Base-by-base conservation (phyloP, 2,113 vertebrate species). In the Nestor notabilis region DNA sequence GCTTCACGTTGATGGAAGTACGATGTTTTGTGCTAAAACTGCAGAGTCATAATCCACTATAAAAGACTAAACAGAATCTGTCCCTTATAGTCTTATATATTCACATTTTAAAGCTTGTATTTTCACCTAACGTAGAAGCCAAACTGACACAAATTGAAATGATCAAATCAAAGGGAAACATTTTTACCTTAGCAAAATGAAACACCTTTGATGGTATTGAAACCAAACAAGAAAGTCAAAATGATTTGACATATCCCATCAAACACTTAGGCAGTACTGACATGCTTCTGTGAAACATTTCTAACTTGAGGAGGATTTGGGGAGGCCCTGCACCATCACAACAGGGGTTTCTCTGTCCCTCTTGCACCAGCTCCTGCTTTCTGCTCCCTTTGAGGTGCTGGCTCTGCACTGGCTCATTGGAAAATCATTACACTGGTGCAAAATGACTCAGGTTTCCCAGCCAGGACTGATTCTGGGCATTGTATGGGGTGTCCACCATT, bases 121-220 rank as follows among this genome's bases (percentile, higher is more conserved):
- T 92, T 79, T 83, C 76, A 29, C 46, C 75, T 80, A 74, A 70
- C 55, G 80, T 76, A 81, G 89, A 93, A 90, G 43, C 35, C 23
- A 12, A 78, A 90, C 53, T 63, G 75, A 92, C 39, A 78, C 50
- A 90, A 92, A 93, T 29, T 60, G 65, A 91, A 90, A 90, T 37
- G 8, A 93, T 92, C 69, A 86, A 95, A 93, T 94, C 88, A 77
- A 92, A 95, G 69, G 33, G 65, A 95, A 95, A 89, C 55, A 41
- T 78, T 96, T 96, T 93, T 78, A 78, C 71, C 69, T 92, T 49
- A 71, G 58, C 60, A 64, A 84, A 95, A 94, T 55, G 50, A 91
- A 95, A 89, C 60, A 84, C 60, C 83, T 96, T 93, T 92, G 94
- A 93, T 92, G 89, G 75, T 81, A 89, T 29, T 78, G 77, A 95